These are phyloP conservation scores for Cheilosia soror DNA, from an alignment of 2,888 invertebrate genomes.

Conservation along the genomic window DNA sequence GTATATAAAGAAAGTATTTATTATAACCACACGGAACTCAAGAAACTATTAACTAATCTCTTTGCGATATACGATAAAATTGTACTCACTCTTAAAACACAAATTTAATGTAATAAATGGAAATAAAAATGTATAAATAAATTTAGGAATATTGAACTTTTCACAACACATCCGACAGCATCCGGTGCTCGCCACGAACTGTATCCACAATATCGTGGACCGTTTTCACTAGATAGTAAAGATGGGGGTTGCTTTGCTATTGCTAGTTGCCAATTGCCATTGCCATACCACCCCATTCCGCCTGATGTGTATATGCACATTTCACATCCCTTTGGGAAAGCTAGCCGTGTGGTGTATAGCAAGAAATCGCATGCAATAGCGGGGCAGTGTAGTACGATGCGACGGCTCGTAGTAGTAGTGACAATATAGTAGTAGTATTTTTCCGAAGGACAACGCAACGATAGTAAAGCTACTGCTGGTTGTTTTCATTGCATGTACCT, in stretches of 20 bases:
- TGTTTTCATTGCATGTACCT: constrained; percentile 33
- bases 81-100: constrained; percentile 54
- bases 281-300: constrained; percentile 21
- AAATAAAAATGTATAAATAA: constrained; percentile 13
- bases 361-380: constrained; percentile 41
- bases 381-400: constrained; percentile 50
- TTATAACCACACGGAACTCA: not conserved
- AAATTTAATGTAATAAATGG: constrained; percentile 1
- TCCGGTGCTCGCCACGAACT: constrained; percentile 61
- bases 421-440: constrained; percentile 57
- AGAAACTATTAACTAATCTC: not conserved
- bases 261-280: not conserved
- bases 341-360: constrained; percentile 4
- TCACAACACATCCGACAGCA: constrained; percentile 59
- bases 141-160: constrained; percentile 18
- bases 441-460: constrained; percentile 46
- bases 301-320: constrained; percentile 52
- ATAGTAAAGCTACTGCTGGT: constrained; percentile 44
- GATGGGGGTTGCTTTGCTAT: constrained; percentile 6
- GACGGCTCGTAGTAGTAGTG: constrained; percentile 50
- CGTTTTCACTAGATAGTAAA: constrained; percentile 34
- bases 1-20: not conserved
- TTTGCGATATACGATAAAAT: not conserved
- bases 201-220: constrained; percentile 50
- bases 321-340: constrained; percentile 29